These are phyloP conservation scores for Ladona fulva DNA, from an alignment of 1,140 invertebrate genomes.

Conservation along the genomic window DNA sequence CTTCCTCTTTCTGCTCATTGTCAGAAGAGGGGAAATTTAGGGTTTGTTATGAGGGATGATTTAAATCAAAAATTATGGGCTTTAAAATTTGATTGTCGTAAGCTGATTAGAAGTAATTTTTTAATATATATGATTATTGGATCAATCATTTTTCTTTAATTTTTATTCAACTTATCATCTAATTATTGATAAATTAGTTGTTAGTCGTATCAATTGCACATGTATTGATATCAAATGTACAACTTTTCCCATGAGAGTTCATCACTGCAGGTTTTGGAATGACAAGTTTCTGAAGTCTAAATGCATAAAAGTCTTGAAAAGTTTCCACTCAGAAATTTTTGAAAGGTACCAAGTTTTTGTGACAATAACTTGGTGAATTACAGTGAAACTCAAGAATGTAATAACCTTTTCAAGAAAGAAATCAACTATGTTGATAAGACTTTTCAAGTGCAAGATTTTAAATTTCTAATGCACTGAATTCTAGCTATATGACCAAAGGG, in stretches of 20 bases:
- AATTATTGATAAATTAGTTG: not conserved
- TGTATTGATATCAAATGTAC: not conserved
- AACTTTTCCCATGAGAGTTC: too few relatives aligned
- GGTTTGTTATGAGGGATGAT: not conserved
- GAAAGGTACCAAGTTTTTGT: not conserved
- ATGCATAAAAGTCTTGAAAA: not conserved
- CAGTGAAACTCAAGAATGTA: not conserved
- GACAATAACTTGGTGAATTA: not conserved
- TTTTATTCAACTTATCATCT: not conserved
- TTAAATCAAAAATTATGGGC: not conserved
- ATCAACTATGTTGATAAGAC: not conserved
- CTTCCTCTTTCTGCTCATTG: not conserved
- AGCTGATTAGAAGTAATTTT: not conserved
- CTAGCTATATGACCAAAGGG: not conserved
- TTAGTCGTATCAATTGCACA: not conserved
- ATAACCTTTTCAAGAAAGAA: not conserved
- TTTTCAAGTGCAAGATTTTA: not conserved
- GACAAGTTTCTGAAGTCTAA: not conserved
- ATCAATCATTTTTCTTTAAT: not conserved
- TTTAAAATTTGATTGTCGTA: not conserved
- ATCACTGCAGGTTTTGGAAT: not conserved
- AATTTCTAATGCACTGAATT: not conserved
- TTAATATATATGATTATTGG: not conserved
- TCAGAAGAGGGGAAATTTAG: not conserved
- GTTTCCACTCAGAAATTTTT: not conserved